Percentiles rank a stretch among this genome's conserved stretches.
Evolutionary conservation across 35 echinoderm and acorn worm genomes (phyloP).

Genomic region (Apostichopus californicus): DNA sequence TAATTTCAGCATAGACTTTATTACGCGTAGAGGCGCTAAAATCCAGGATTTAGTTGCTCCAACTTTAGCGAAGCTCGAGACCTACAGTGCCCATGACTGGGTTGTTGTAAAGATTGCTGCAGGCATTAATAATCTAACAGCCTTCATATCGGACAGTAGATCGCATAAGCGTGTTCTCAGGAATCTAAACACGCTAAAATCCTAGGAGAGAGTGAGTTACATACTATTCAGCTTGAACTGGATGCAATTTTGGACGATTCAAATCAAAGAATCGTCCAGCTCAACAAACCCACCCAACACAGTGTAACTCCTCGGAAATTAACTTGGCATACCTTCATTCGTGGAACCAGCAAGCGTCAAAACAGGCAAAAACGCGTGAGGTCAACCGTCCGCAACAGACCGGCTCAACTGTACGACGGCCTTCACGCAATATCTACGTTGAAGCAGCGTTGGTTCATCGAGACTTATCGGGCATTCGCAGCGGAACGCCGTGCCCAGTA

Average conservation of each 20-base stretch:
- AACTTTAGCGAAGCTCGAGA: not conserved
- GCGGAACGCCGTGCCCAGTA: no score
- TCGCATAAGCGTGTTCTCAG: not conserved
- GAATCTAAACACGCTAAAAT: not conserved
- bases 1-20: not conserved
- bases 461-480: no score
- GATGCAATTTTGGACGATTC: not conserved
- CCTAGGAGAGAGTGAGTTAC: not conserved
- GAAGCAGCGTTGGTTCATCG: not conserved
- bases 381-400: not conserved
- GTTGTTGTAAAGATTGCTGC: conserved; percentile 6
- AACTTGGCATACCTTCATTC: not conserved
- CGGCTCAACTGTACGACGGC: not conserved
- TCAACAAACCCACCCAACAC: not conserved
- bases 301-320: not conserved
- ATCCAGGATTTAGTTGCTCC: not conserved
- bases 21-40: not conserved
- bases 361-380: not conserved
- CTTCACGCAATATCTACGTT: not conserved
- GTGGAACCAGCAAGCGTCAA: not conserved
- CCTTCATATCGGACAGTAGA: not conserved
- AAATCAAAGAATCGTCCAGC: not conserved
- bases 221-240: not conserved
- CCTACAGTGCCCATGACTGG: not conserved
- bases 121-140: conserved; percentile 7